phyloP scores from a whole-genome alignment of 2,888 invertebrate genomes.

The Norana najaformis region DNA sequence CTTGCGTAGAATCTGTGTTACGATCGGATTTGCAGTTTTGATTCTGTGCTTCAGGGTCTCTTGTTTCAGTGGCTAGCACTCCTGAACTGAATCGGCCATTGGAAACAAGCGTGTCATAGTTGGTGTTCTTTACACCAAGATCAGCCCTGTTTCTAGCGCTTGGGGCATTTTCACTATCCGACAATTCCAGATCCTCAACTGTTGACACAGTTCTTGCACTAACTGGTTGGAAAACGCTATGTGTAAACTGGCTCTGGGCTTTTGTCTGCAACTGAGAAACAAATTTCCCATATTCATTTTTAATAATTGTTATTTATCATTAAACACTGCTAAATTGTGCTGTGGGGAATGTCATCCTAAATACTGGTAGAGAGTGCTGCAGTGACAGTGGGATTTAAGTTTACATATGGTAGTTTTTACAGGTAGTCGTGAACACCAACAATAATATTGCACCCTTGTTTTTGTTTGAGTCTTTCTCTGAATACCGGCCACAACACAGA shows the following conservation, averaged over 20 bases:
- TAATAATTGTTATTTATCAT: background rate
- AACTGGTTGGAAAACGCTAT: slow-evolving; percentile 45
- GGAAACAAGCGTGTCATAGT: background rate
- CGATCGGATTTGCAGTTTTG: background rate
- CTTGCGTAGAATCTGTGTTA: background rate
- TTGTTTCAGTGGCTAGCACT: background rate
- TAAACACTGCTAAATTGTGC: background rate
- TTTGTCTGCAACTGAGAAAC: background rate
- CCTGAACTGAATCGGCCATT: background rate
- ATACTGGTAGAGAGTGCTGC: no score
- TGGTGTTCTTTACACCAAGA: background rate
- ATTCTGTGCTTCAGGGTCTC: background rate
- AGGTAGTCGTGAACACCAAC: no score
- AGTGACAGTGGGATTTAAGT: no score
- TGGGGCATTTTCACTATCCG: background rate
- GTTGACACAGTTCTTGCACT: slow-evolving; percentile 47
- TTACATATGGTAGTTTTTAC: no score
- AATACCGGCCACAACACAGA: no score
- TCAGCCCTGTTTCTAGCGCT: background rate
- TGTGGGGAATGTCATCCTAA: no score
- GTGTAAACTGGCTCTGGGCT: slow-evolving; percentile 35
- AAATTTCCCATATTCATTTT: background rate
- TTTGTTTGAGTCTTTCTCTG: no score
- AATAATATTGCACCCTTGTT: no score
- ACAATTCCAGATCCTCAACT: slow-evolving; percentile 31